phyloP scores from a whole-genome alignment of 1,140 invertebrate species.

The Penaeus vannamei region DNA sequence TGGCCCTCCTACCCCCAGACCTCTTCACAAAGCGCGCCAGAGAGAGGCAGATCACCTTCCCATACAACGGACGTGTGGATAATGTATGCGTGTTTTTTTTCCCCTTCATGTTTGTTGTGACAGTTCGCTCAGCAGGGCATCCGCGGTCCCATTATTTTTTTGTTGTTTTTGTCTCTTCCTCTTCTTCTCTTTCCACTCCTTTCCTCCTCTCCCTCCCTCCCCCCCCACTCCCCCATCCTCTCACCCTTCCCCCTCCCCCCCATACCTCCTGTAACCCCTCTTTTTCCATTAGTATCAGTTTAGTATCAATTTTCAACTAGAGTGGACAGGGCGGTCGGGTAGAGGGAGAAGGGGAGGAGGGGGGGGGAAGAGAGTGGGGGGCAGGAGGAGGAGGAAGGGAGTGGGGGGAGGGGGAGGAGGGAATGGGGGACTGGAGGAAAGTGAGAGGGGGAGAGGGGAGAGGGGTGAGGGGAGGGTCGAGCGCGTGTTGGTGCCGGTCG shows the following conservation, averaged over 20 bases:
- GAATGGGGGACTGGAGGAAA: no score
- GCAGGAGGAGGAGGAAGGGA: no score
- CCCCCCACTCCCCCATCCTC: not conserved
- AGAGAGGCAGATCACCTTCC: not conserved
- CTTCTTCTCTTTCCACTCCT: not conserved
- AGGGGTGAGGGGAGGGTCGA: no score
- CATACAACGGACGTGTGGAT: not conserved
- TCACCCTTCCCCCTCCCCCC: not conserved
- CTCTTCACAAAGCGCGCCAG: not conserved
- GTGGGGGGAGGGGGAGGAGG: no score
- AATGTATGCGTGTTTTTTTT: not conserved
- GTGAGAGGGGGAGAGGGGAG: no score
- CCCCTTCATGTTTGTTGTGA: not conserved
- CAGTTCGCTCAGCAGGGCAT: not conserved
- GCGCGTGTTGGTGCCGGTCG: no score
- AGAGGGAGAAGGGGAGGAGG: not conserved
- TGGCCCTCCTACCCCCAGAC: not conserved
- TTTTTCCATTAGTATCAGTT: constrained; percentile 30
- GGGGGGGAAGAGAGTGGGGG: not conserved
- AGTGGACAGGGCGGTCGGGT: not conserved
- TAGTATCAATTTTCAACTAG: constrained; percentile 22
- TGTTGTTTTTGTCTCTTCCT: not conserved
- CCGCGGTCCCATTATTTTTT: not conserved
- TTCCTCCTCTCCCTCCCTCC: not conserved
- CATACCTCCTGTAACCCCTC: not conserved